phyloP scores from a whole-genome alignment of 1,140 invertebrate species.

The Calliopsis andreniformis region DNA sequence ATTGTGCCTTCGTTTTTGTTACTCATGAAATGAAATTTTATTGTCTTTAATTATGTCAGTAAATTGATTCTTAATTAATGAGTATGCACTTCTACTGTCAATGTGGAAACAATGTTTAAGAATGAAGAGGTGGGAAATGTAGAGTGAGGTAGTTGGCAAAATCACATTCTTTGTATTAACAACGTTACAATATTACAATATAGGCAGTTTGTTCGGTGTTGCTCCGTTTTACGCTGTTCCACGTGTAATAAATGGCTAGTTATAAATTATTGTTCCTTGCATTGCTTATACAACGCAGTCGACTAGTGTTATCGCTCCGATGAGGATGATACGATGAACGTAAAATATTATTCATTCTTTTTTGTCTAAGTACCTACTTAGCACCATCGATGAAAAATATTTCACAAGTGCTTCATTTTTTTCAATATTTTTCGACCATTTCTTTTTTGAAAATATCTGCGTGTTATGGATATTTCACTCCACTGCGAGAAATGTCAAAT shows the following conservation, averaged over 20 bases:
- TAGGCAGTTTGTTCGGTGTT: slow-evolving; percentile 48
- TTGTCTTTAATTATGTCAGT: not conserved
- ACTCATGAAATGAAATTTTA: not conserved
- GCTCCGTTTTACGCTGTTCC: slow-evolving; percentile 3
- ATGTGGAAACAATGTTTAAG: too few species aligned
- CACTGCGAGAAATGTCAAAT: too few species aligned
- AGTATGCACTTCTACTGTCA: too few species aligned
- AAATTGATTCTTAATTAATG: not conserved
- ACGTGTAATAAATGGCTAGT: slow-evolving; percentile 11
- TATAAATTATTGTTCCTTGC: slow-evolving; percentile 41
- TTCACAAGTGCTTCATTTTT: not conserved
- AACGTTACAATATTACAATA: slow-evolving; percentile 61
- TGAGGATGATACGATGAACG: slow-evolving; percentile 12
- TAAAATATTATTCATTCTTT: slow-evolving; percentile 6
- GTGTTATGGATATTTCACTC: too few species aligned
- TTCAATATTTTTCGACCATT: not conserved
- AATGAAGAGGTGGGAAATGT: not conserved
- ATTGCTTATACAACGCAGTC: not conserved
- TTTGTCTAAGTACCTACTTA: not conserved
- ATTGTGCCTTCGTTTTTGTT: not conserved
- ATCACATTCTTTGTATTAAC: slow-evolving; percentile 66
- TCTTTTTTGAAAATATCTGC: not conserved
- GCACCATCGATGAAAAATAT: not conserved
- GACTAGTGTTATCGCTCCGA: slow-evolving; percentile 30
- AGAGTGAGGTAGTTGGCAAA: slow-evolving; percentile 33